Conservation (phyloP, 2,888 invertebrate genomes). For the Platycheirus rosarum region DNA sequence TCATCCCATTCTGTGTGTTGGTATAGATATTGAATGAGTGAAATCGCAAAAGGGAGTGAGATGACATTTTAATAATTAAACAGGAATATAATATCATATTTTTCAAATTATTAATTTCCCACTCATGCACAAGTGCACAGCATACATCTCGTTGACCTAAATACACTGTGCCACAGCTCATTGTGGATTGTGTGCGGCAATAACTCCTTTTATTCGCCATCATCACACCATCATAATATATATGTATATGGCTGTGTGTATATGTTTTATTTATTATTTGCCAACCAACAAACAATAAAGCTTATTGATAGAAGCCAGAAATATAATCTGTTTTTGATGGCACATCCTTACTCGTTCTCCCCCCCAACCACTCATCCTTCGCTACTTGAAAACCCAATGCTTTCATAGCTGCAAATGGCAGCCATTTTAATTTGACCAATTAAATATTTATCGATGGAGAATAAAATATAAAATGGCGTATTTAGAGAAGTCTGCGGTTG, state of each 20-base stretch:
- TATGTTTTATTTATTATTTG: background rate
- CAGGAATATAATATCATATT: conserved; percentile 49
- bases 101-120: conserved; percentile 44
- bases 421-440: conserved; percentile 70
- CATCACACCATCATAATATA: conserved; percentile 12
- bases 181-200: conserved; percentile 48
- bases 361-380: background rate
- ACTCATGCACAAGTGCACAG: conserved; percentile 39
- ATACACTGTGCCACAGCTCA: conserved; percentile 40
- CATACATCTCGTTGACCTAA: conserved; percentile 61
- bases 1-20: background rate
- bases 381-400: conserved; percentile 4
- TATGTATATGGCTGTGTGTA: background rate
- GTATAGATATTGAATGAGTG: conserved; percentile 8
- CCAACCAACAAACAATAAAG: conserved; percentile 60
- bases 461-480: conserved; percentile 45
- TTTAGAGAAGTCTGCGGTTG: background rate
- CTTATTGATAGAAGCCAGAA: conserved; percentile 58
- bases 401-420: conserved; percentile 45
- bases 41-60: background rate
- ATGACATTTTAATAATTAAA: conserved; percentile 57
- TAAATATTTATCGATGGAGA: conserved; percentile 75
- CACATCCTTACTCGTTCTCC: conserved; percentile 1
- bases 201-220: conserved; percentile 35
- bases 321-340: conserved; percentile 64